phyloP scores from a whole-genome alignment of 2,113 vertebrate genomes.

The Lasiurus borealis region DNA sequence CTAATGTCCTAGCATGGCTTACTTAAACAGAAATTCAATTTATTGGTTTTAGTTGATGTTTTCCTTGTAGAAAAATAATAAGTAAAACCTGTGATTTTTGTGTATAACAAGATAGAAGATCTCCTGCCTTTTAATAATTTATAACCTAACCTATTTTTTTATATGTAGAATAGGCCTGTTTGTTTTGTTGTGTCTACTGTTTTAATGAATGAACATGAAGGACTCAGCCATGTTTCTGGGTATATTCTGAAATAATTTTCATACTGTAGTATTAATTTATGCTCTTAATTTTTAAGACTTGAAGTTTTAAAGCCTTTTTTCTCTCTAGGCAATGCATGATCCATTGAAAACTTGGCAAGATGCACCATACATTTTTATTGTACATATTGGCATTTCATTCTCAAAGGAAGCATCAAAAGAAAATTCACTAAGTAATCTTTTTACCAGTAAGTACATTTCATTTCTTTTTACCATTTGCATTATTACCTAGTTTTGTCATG shows the following conservation, averaged over 20 bases:
- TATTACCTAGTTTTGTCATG: slow-evolving; percentile 8
- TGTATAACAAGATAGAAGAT: not conserved
- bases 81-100: not conserved
- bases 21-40: slow-evolving; percentile 6
- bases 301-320: not conserved
- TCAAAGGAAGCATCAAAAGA: slow-evolving; percentile 82
- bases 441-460: slow-evolving; percentile 86
- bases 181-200: not conserved
- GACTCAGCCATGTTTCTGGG: not conserved
- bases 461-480: slow-evolving; percentile 18
- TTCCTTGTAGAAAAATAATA: not conserved
- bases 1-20: not conserved
- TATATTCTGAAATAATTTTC: slow-evolving; percentile 6
- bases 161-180: not conserved
- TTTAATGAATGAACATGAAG: slow-evolving; percentile 15
- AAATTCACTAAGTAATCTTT: slow-evolving; percentile 69
- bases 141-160: not conserved
- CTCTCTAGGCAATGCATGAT: slow-evolving; percentile 88
- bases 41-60: slow-evolving; percentile 8
- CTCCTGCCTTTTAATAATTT: not conserved
- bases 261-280: slow-evolving; percentile 8
- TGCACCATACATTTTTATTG: slow-evolving; percentile 96
- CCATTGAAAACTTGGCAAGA: slow-evolving; percentile 94
- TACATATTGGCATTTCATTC: slow-evolving; percentile 86
- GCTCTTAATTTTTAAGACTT: slow-evolving; percentile 40